These are phyloP conservation scores for Drosophila glabriapex DNA, from an alignment of 2,888 invertebrate genomes.

Conservation along the genomic window DNA sequence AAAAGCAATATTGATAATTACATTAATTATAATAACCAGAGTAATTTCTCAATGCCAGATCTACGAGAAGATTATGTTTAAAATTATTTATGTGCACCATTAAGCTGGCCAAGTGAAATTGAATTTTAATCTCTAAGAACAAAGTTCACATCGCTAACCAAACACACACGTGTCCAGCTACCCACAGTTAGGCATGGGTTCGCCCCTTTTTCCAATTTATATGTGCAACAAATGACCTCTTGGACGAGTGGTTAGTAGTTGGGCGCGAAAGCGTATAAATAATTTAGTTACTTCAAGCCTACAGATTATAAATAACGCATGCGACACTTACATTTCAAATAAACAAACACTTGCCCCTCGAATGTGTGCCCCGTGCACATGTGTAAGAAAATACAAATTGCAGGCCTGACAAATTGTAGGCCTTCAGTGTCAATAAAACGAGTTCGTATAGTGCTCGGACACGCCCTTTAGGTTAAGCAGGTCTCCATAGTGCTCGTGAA, in stretches of 20 bases:
- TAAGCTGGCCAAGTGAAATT: slow-evolving; percentile 4
- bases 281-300: slow-evolving; percentile 49
- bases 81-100: slow-evolving; percentile 6
- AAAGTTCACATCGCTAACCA: not conserved
- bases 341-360: slow-evolving; percentile 26
- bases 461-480: slow-evolving; percentile 14
- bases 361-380: not conserved
- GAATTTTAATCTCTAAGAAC: slow-evolving; percentile 9
- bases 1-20: not conserved
- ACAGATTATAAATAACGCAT: slow-evolving; percentile 46
- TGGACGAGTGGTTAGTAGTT: slow-evolving; percentile 29
- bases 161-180: not conserved
- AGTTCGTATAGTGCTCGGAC: slow-evolving; percentile 4
- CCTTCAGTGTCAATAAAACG: slow-evolving; percentile 38
- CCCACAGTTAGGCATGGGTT: not conserved
- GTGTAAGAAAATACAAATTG: not conserved
- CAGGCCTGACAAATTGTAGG: slow-evolving; percentile 41
- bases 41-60: slow-evolving; percentile 12
- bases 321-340: slow-evolving; percentile 30
- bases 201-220: slow-evolving; percentile 14
- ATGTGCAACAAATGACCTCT: slow-evolving; percentile 9
- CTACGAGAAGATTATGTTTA: not conserved
- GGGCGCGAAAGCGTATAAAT: slow-evolving; percentile 49
- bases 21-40: not conserved
- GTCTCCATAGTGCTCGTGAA: not conserved